Conservation (phyloP, 2,888 invertebrate species). For the Octodonta nipae region DNA sequence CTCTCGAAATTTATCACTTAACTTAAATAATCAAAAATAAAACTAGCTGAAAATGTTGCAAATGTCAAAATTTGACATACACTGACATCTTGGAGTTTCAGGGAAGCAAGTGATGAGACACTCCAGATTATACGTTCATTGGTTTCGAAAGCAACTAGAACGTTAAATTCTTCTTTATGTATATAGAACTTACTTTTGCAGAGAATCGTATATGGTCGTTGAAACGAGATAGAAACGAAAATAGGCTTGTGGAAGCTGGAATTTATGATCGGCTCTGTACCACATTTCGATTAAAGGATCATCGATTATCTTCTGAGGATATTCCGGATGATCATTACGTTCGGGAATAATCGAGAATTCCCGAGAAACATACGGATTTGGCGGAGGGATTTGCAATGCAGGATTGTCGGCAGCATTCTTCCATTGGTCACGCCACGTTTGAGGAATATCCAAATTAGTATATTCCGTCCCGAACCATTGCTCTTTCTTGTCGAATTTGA, state of each 20-base stretch:
- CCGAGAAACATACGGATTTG: slow-evolving; percentile 59
- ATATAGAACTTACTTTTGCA: too few species aligned
- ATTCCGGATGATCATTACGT: slow-evolving; percentile 28
- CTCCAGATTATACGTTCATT: too few species aligned
- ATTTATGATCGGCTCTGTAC: slow-evolving; percentile 74
- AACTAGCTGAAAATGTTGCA: too few species aligned
- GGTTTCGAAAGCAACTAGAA: too few species aligned
- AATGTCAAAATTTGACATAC: too few species aligned
- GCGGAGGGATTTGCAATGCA: slow-evolving; percentile 54
- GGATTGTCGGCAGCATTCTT: slow-evolving; percentile 39
- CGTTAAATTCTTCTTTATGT: too few species aligned
- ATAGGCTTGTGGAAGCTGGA: slow-evolving; percentile 63
- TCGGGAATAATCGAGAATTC: slow-evolving; percentile 50
- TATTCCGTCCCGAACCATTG: slow-evolving; percentile 78
- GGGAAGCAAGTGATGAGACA: too few species aligned
- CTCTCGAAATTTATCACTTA: too few species aligned
- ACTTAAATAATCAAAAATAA: too few species aligned
- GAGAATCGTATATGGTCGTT: too few species aligned
- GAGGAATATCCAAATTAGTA: slow-evolving; percentile 47
- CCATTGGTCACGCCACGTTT: slow-evolving; percentile 52
- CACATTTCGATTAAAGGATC: slow-evolving; percentile 55
- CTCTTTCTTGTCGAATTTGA: slow-evolving; percentile 52
- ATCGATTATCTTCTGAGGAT: slow-evolving; percentile 46
- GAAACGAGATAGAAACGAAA: slow-evolving; percentile 60
- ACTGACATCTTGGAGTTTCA: too few species aligned